phyloP scores from a whole-genome alignment of 2,888 invertebrate species.

The Tetrapedia diversipes region DNA sequence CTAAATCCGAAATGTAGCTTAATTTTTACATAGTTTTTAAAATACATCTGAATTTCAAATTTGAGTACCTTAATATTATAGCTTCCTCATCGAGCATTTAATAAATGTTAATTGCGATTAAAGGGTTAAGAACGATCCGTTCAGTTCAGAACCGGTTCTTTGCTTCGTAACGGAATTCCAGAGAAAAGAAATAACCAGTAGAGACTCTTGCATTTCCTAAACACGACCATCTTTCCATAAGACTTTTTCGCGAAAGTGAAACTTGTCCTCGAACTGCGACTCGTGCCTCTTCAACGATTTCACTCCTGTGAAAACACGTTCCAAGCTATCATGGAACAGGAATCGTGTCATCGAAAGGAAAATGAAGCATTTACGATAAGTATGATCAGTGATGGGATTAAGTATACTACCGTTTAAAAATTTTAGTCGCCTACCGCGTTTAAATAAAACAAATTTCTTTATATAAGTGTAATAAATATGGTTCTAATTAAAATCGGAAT shows the following conservation, averaged over 20 bases:
- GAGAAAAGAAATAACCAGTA: slow-evolving; percentile 64
- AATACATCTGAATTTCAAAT: too few species aligned
- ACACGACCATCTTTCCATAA: slow-evolving; percentile 28
- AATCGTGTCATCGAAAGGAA: background rate
- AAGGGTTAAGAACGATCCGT: slow-evolving; percentile 5
- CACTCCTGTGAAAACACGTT: slow-evolving; percentile 27
- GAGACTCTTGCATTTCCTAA: slow-evolving; percentile 49
- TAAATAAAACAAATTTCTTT: too few species aligned
- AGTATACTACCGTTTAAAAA: too few species aligned
- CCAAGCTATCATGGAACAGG: background rate
- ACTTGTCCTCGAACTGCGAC: slow-evolving; percentile 24
- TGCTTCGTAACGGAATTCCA: slow-evolving; percentile 41
- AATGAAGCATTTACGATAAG: background rate
- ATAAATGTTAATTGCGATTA: too few species aligned
- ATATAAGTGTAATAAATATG: too few species aligned
- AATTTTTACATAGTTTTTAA: too few species aligned
- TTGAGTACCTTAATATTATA: too few species aligned
- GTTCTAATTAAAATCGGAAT: too few species aligned
- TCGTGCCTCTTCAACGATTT: slow-evolving; percentile 30
- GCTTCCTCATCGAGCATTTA: too few species aligned
- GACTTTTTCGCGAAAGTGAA: slow-evolving; percentile 61
- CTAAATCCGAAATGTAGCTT: too few species aligned
- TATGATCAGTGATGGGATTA: too few species aligned
- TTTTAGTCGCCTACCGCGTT: too few species aligned
- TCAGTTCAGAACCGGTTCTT: slow-evolving; percentile 61